These are phyloP conservation scores for Brenthis ino DNA, from an alignment of 2,888 invertebrate species.

Conservation along the genomic window DNA sequence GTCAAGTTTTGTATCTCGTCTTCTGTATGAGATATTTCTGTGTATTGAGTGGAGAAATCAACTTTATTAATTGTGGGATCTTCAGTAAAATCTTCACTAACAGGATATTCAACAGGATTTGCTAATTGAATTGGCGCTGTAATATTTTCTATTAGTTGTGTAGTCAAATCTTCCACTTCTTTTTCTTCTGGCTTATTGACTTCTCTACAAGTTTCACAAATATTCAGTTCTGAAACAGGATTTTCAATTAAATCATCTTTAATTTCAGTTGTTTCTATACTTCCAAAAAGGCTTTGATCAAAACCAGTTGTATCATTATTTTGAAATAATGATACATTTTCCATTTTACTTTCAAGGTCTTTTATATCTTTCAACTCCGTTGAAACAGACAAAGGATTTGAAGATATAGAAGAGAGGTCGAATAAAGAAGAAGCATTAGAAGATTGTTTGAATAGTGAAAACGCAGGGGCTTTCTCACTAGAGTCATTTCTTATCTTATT, in stretches of 20 bases:
- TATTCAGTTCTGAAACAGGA: constrained; percentile 55
- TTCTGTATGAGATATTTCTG: constrained; percentile 63
- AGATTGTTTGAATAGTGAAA: constrained; percentile 31
- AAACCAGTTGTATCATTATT: neutral
- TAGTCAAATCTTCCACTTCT: constrained; percentile 59
- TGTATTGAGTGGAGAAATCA: constrained; percentile 50
- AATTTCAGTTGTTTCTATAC: constrained; percentile 17
- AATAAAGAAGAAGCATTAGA: constrained; percentile 21
- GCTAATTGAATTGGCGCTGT: constrained; percentile 68
- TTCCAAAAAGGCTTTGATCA: constrained; percentile 25
- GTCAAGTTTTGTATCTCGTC: constrained; percentile 67
- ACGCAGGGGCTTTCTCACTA: constrained; percentile 8
- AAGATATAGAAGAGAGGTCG: constrained; percentile 23
- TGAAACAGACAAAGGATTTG: constrained; percentile 10
- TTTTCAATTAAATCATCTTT: constrained; percentile 42
- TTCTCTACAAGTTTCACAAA: constrained; percentile 69
- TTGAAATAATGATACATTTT: constrained; percentile 21
- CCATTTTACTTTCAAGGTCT: constrained; percentile 24
- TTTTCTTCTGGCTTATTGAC: constrained; percentile 58
- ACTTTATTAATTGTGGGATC: constrained; percentile 38
- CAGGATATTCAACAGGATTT: constrained; percentile 63
- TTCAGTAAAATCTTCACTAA: constrained; percentile 55
- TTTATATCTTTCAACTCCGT: constrained; percentile 15
- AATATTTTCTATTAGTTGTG: constrained; percentile 70
- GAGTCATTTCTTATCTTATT: neutral